phyloP scores from a whole-genome alignment of 2,113 vertebrate genomes.

The Myotis yumanensis region DNA sequence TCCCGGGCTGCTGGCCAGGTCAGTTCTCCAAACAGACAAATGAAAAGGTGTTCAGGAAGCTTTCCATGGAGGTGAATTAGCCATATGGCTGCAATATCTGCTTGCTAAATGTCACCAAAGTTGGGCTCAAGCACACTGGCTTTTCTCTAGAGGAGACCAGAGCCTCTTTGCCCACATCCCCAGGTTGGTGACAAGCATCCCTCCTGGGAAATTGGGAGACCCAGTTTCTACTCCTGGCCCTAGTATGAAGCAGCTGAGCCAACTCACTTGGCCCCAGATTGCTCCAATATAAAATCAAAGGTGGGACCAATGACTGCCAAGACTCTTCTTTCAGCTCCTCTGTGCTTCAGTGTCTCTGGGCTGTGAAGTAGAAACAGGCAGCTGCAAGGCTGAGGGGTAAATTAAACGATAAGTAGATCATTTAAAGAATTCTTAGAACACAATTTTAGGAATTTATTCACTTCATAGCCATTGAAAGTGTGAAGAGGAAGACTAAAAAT shows the following conservation, averaged over 20 bases:
- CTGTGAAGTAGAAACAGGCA: background rate
- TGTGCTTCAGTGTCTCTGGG: background rate
- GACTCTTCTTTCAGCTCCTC: background rate
- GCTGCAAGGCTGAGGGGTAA: background rate
- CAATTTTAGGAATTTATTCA: background rate
- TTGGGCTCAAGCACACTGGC: background rate
- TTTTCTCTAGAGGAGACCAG: background rate
- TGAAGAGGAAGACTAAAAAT: background rate
- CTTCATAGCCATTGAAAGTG: background rate
- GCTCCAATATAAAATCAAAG: background rate
- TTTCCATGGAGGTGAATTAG: background rate
- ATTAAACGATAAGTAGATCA: background rate
- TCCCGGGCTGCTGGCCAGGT: constrained; percentile 88
- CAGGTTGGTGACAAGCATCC: background rate
- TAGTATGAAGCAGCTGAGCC: background rate
- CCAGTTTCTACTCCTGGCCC: background rate
- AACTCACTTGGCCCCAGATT: background rate
- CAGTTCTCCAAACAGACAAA: constrained; percentile 43
- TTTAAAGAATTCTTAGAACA: background rate
- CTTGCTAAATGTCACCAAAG: background rate
- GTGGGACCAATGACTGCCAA: background rate
- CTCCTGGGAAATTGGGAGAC: background rate
- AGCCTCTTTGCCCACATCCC: background rate
- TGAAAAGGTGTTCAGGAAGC: background rate
- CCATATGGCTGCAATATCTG: background rate